Evolutionary conservation across 2,888 invertebrate genomes (phyloP).

Genomic region (Sphaerophoria taeniata): DNA sequence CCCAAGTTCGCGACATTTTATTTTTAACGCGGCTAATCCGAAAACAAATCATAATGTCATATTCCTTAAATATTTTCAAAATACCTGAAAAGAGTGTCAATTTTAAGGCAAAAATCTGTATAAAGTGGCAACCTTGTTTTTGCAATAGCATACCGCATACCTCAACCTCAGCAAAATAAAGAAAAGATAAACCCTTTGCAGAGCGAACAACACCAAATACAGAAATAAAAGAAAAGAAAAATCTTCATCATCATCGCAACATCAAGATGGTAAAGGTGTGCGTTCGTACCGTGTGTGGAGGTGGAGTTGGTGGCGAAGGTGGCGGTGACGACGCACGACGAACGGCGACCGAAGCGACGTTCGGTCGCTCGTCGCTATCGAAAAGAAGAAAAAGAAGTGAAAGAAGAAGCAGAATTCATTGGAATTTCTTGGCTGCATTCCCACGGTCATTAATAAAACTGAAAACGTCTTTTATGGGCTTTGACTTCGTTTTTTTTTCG

Average conservation of each 20-base stretch:
- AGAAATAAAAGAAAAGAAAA: conserved; percentile 4
- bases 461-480: conserved; percentile 80
- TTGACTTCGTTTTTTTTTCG: conserved; percentile 74
- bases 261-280: conserved; percentile 56
- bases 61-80: not conserved
- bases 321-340: conserved; percentile 27
- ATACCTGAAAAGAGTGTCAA: not conserved
- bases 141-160: not conserved
- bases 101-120: not conserved
- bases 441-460: conserved; percentile 82
- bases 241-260: conserved; percentile 34
- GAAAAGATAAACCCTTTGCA: conserved; percentile 13
- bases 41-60: no score
- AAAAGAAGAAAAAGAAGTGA: conserved; percentile 25
- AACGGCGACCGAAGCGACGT: no score
- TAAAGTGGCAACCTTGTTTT: conserved; percentile 23
- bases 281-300: conserved; percentile 37
- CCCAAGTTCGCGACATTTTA: no score
- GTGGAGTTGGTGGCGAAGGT: conserved; percentile 53
- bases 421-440: conserved; percentile 76
- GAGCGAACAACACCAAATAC: not conserved
- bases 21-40: no score
- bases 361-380: no score
- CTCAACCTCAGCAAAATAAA: no score
- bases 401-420: conserved; percentile 69